Evolutionary conservation across 2,113 vertebrate genomes (phyloP).

Genomic region (Alligator mississippiensis): DNA sequence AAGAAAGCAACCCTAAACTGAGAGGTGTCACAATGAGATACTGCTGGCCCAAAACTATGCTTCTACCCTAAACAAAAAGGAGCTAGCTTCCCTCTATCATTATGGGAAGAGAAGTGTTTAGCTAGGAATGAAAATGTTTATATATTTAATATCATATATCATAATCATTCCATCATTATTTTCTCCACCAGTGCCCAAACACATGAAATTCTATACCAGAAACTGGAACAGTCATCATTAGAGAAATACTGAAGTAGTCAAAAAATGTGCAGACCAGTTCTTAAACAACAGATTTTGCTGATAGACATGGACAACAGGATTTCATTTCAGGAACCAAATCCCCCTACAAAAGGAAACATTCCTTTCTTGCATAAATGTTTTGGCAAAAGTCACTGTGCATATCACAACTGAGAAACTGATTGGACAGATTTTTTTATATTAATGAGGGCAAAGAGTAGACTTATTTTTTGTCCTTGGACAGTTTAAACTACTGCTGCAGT

Average conservation of each 20-base stretch:
- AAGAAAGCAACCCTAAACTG: not conserved
- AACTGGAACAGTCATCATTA: not conserved
- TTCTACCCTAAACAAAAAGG: not conserved
- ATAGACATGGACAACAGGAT: not conserved
- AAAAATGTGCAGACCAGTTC: not conserved
- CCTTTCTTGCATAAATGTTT: not conserved
- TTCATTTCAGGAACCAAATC: conserved; percentile 42
- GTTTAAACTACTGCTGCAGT: too few species aligned
- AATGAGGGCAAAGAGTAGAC: not conserved
- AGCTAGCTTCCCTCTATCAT: not conserved
- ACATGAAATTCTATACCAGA: not conserved
- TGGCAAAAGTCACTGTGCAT: not conserved
- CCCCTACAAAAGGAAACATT: conserved; percentile 12
- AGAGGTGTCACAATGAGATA: not conserved
- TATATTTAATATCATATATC: not conserved
- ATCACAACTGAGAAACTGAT: not conserved
- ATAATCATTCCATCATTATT: not conserved
- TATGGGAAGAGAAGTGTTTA: not conserved
- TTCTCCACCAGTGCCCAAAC: not conserved
- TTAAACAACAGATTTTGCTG: not conserved
- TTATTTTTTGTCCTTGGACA: not conserved
- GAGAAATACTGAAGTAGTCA: not conserved
- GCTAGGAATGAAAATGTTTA: not conserved
- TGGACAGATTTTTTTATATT: not conserved
- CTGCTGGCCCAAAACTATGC: not conserved